These are phyloP conservation scores for Anguilla pacifica DNA, from an alignment of 2,797 vertebrate species.

Conservation along the genomic window DNA sequence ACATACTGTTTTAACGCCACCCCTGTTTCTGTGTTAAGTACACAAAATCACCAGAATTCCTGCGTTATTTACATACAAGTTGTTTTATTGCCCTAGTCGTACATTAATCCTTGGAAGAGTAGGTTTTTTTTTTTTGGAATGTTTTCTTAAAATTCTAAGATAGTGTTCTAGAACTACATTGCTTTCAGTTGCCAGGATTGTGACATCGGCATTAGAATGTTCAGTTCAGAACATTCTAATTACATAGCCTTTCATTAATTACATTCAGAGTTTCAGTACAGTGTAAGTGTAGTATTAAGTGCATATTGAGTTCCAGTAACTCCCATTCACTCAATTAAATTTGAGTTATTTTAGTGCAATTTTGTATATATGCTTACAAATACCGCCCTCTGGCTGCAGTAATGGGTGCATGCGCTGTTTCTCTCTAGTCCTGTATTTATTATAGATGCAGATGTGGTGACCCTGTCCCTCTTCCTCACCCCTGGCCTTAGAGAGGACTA, in stretches of 20 bases:
- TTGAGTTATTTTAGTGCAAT: not conserved
- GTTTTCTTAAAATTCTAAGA: too few species aligned
- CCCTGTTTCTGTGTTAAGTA: not conserved
- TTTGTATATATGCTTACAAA: not conserved
- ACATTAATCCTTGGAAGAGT: not conserved
- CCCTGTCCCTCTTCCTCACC: not conserved
- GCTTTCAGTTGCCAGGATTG: not conserved
- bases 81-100: not conserved
- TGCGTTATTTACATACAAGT: not conserved
- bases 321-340: not conserved
- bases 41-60: not conserved
- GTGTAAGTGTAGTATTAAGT: too few species aligned
- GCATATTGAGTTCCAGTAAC: not conserved
- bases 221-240: not conserved
- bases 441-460: not conserved
- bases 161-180: too few species aligned
- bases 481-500: conserved; percentile 88
- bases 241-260: not conserved
- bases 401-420: not conserved
- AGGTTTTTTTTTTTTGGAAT: too few species aligned
- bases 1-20: not conserved
- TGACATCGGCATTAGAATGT: not conserved
- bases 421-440: too few species aligned
- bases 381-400: not conserved
- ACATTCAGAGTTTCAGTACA: not conserved